Evolutionary conservation across 2,888 invertebrate species (phyloP).

Genomic region (Megamerina dolium): DNA sequence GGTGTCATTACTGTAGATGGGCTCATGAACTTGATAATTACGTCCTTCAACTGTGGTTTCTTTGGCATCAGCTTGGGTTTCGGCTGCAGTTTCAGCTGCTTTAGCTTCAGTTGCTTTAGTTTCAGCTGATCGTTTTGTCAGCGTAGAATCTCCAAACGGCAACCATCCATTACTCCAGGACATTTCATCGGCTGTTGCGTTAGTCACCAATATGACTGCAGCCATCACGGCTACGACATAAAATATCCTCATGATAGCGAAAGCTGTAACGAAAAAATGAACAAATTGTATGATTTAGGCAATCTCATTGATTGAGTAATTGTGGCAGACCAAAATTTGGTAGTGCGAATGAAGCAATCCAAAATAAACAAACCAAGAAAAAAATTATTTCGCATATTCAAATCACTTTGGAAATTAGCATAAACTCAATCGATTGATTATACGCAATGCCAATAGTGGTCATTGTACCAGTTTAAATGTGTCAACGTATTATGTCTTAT

Average conservation of each 20-base stretch:
- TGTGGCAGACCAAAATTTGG: no score
- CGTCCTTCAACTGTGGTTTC: constrained; percentile 31
- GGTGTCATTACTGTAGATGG: constrained; percentile 42
- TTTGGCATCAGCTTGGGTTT: constrained; percentile 1
- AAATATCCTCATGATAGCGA: constrained; percentile 29
- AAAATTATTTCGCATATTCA: no score
- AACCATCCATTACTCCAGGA: constrained; percentile 35
- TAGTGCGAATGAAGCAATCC: no score
- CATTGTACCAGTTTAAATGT: constrained; percentile 40
- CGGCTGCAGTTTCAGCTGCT: no score
- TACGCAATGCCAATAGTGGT: no score
- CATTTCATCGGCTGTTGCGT: constrained; percentile 19
- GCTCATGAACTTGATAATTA: constrained; percentile 41
- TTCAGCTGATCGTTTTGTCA: constrained; percentile 32
- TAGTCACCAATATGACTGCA: constrained; percentile 26
- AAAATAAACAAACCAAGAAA: no score
- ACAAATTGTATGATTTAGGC: no score
- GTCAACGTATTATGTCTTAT: no score
- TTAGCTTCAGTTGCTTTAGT: constrained; percentile 21
- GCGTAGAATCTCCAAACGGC: constrained; percentile 30
- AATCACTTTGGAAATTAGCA: no score
- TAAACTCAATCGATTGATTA: no score
- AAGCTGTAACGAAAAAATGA: constrained; percentile 3
- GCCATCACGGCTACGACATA: constrained; percentile 23
- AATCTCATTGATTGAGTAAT: no score